phyloP scores from a whole-genome alignment of 2,888 invertebrate genomes.

The Acleris laterana region DNA sequence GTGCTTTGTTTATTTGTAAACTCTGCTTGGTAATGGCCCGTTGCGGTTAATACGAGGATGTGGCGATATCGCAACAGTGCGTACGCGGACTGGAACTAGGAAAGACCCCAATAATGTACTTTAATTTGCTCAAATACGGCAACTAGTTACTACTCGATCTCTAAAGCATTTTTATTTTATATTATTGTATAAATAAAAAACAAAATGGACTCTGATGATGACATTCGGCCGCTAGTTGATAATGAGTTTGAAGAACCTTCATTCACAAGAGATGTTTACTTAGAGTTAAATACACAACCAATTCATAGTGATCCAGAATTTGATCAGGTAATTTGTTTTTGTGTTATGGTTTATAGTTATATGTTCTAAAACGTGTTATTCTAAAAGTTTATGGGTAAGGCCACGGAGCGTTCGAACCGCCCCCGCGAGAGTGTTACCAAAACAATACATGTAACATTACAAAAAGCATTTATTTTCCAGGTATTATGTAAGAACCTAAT shows the following conservation, averaged over 20 bases:
- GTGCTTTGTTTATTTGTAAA: conserved; percentile 19
- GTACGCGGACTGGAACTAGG: conserved; percentile 9
- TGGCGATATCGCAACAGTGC: conserved; percentile 2
- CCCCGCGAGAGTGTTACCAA: too few relatives aligned
- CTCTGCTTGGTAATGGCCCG: conserved; percentile 9
- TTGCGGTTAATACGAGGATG: conserved; percentile 5
- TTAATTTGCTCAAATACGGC: neutral
- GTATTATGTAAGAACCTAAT: too few relatives aligned
- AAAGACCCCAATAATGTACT: conserved; percentile 3
- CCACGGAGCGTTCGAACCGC: too few relatives aligned
- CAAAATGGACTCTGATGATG: conserved; percentile 68
- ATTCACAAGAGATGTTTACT: conserved; percentile 33
- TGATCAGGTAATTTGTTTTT: conserved; percentile 64
- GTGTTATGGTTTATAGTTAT: neutral
- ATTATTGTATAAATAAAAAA: too few relatives aligned
- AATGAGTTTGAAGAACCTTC: conserved; percentile 49
- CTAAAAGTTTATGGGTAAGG: neutral
- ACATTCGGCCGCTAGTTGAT: conserved; percentile 69
- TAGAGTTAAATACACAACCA: conserved; percentile 56
- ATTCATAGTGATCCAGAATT: conserved; percentile 67
- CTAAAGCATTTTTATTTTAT: conserved; percentile 24
- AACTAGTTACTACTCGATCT: conserved; percentile 17
- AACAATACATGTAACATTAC: too few relatives aligned
- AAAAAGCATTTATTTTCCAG: too few relatives aligned
- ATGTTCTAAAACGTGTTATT: neutral